phyloP scores from a whole-genome alignment of 2,888 invertebrate genomes.

The Aplocera efformata region DNA sequence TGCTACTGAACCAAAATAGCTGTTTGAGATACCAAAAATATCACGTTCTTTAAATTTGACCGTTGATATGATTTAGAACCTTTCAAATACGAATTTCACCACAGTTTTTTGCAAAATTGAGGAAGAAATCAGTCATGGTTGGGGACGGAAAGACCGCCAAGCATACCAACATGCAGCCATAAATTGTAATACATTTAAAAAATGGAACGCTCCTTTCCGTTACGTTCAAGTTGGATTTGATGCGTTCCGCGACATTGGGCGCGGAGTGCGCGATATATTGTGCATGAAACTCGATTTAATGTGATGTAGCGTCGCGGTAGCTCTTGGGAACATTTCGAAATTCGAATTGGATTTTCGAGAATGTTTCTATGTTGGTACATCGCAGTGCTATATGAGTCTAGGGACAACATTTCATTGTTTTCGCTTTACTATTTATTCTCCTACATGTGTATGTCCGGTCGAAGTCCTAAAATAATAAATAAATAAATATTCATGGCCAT shows the following conservation, averaged over 20 bases:
- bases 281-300: constrained; percentile 64
- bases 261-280: constrained; percentile 60
- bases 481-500: too few relatives aligned
- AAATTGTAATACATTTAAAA: constrained; percentile 66
- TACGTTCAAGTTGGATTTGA: constrained; percentile 45
- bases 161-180: constrained; percentile 52
- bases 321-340: constrained; percentile 9
- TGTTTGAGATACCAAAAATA: too few relatives aligned
- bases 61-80: constrained; percentile 5
- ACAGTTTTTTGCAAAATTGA: constrained; percentile 11
- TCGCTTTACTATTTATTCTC: too few relatives aligned
- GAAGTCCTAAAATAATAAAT: too few relatives aligned
- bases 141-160: constrained; percentile 49
- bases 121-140: constrained; percentile 43
- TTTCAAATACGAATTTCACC: constrained; percentile 3
- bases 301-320: constrained; percentile 29
- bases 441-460: too few relatives aligned
- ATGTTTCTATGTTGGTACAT: neutral
- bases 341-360: constrained; percentile 8
- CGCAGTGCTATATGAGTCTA: too few relatives aligned
- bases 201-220: constrained; percentile 48
- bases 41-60: constrained; percentile 6
- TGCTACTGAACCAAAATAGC: too few relatives aligned
- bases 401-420: too few relatives aligned
- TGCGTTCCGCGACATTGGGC: constrained; percentile 72